A percentile compares a stretch with the other conserved stretches of the same genome.
These are phyloP conservation scores for Pseudomugil gertrudae DNA, from an alignment of 2,797 vertebrate species.

Conservation along the genomic window DNA sequence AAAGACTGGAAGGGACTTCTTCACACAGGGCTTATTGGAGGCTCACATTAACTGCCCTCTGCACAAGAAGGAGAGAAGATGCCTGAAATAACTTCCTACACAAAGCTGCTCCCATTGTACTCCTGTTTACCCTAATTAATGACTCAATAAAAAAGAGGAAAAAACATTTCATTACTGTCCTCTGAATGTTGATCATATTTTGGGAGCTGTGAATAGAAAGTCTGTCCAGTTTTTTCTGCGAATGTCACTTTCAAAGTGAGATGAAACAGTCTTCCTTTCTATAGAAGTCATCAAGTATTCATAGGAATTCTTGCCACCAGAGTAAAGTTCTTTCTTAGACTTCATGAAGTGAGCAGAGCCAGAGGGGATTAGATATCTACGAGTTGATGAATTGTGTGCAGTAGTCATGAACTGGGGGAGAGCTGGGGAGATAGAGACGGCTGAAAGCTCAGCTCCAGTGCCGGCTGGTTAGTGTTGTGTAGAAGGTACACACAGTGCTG, in stretches of 20 bases:
- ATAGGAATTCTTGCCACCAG: slow-evolving; percentile 81
- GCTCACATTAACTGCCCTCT: slow-evolving; percentile 54
- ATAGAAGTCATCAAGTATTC: slow-evolving; percentile 80
- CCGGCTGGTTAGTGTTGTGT: slow-evolving; percentile 82
- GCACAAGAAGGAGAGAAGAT: slow-evolving; percentile 37
- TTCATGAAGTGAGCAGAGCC: slow-evolving; percentile 79
- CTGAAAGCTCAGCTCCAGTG: slow-evolving; percentile 80
- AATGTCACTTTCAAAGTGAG: slow-evolving; percentile 78
- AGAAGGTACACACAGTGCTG: slow-evolving; percentile 82
- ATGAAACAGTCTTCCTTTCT: slow-evolving; percentile 68
- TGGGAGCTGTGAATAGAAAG: slow-evolving; percentile 56
- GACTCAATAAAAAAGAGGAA: slow-evolving; percentile 75
- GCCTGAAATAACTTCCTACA: slow-evolving; percentile 50
- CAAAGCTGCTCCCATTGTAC: slow-evolving; percentile 67
- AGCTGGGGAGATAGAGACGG: slow-evolving; percentile 77
- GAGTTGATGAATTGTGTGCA: slow-evolving; percentile 83
- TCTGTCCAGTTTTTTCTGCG: slow-evolving; percentile 38
- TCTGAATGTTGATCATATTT: slow-evolving; percentile 39
- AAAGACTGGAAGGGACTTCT: slow-evolving; percentile 60
- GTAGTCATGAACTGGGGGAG: slow-evolving; percentile 80
- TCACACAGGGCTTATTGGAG: slow-evolving; percentile 62
- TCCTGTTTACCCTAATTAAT: slow-evolving; percentile 75
- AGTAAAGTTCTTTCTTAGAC: slow-evolving; percentile 82
- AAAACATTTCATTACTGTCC: slow-evolving; percentile 68
- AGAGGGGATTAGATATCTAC: slow-evolving; percentile 80